Evolutionary conservation across 2,797 vertebrate genomes (phyloP), one percentile per base, ranked within the genome.

Genomic region (Sebastes cheni): DNA sequence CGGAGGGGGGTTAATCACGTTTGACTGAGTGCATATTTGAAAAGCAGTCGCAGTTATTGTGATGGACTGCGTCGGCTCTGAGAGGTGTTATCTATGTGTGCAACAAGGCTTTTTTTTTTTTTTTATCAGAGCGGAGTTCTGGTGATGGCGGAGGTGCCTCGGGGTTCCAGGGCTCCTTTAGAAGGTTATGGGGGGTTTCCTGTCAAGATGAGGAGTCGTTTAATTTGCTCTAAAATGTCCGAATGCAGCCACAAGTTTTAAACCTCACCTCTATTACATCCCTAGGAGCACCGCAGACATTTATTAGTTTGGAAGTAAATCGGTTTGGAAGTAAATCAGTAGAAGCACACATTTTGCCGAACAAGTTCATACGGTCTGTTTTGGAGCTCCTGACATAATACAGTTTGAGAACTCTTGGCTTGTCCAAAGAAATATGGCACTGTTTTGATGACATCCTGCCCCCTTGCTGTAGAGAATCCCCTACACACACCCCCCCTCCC

Each of bases 11-110:
- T 88, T 90, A 89, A 89, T 91, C 86, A 84, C 11, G 52, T 85
- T 84, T 85, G 87, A 91, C 81, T 55, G 72, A 88, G 86, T 80
- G 84, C 81, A 61, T 81, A 77, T 91, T 91, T 91, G 83, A 88
- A 90, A 89, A 84, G 78, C 77, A 68, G 65, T 77, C 55, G 9
- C 88, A 61, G 65, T 91, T 84, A 89, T 72, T 80, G 78, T 89
- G 88, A 92, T 88, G 67, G 75, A 89, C 67, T 79, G 82, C 12
- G 2, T 74, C 54, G 54, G 78, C 65, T 82, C 46, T 56, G 75
- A 5, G 7, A 64, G 75, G 75, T 78, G 39, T 75, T 86, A 79
- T 84, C 79, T 78, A 1, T 46, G 52, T 27, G 39, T 66, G 72
- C 8, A 66, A 64, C 46, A 16, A 10, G 12, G 1, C 8, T 29